Evolutionary conservation across 2,113 vertebrate genomes (phyloP).

Genomic region (Neolamprologus longior): DNA sequence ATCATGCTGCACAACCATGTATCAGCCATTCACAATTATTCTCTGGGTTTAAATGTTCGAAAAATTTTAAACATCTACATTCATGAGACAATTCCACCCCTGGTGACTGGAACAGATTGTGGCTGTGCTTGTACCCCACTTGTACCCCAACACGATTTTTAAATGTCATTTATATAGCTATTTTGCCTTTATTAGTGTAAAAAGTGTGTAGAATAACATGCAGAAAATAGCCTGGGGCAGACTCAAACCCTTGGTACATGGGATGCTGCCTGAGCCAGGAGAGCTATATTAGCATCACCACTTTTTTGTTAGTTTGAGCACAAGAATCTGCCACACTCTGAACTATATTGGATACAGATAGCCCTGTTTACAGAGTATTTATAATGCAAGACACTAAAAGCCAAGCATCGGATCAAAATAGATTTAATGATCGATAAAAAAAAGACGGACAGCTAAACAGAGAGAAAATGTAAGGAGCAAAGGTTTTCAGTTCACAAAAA

Average conservation of each 20-base stretch:
- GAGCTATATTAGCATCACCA: background rate
- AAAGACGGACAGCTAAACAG: background rate
- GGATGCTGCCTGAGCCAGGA: background rate
- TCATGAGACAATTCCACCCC: background rate
- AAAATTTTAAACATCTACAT: background rate
- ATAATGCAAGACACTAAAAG: background rate
- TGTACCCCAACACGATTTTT: background rate
- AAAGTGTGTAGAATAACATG: background rate
- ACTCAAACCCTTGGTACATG: background rate
- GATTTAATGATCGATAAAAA: background rate
- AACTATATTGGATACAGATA: background rate
- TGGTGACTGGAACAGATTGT: background rate
- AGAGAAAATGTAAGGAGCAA: background rate
- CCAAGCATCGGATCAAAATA: background rate
- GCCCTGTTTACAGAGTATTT: background rate
- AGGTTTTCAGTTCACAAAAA: background rate
- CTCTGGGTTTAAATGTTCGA: background rate
- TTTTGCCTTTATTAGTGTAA: background rate
- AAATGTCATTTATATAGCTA: background rate
- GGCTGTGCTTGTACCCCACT: background rate
- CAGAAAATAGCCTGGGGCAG: background rate
- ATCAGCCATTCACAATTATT: background rate
- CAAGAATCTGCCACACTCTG: background rate
- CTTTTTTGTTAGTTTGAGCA: background rate
- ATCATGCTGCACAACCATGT: background rate